phyloP scores from a whole-genome alignment of 64 coral and sea anemone genomes.

The Platygyra sinensis region DNA sequence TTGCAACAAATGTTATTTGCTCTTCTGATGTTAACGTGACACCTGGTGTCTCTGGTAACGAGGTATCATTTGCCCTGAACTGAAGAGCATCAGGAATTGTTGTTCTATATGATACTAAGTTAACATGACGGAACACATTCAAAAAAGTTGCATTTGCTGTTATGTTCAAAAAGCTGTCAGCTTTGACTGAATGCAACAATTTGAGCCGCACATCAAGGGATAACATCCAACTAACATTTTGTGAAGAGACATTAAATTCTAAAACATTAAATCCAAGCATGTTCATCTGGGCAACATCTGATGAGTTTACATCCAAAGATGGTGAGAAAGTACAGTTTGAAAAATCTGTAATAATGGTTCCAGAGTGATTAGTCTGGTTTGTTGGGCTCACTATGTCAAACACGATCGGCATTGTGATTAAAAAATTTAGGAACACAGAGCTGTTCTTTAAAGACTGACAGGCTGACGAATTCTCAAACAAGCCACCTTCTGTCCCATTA shows the following conservation, averaged over 20 bases:
- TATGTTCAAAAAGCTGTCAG: conserved; percentile 53
- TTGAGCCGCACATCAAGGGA: conserved; percentile 19
- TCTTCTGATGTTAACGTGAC: conserved; percentile 54
- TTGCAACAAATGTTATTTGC: conserved; percentile 35
- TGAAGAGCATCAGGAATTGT: conserved; percentile 34
- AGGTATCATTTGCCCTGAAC: conserved; percentile 42
- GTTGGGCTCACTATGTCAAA: conserved; percentile 33
- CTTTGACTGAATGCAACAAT: conserved; percentile 28
- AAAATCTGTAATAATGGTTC: conserved; percentile 49
- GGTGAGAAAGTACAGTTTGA: conserved; percentile 66
- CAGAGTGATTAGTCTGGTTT: conserved; percentile 7
- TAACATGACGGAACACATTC: conserved; percentile 5
- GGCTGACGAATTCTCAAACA: conserved; percentile 45
- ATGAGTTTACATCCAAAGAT: conserved; percentile 14
- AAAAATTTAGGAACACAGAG: conserved; percentile 19
- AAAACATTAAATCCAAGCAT: background rate
- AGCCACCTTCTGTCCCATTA: conserved; percentile 34
- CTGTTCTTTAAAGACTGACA: conserved; percentile 34
- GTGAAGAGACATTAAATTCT: conserved; percentile 35
- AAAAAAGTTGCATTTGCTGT: conserved; percentile 26
- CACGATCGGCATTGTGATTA: conserved; percentile 56
- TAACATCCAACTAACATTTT: conserved; percentile 72
- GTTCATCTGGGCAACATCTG: background rate
- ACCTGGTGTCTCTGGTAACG: conserved; percentile 47
- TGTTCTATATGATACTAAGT: conserved; percentile 43